Evolutionary conservation across 2,113 vertebrate genomes (phyloP).

Genomic region (Dendrocopos noguchii): DNA sequence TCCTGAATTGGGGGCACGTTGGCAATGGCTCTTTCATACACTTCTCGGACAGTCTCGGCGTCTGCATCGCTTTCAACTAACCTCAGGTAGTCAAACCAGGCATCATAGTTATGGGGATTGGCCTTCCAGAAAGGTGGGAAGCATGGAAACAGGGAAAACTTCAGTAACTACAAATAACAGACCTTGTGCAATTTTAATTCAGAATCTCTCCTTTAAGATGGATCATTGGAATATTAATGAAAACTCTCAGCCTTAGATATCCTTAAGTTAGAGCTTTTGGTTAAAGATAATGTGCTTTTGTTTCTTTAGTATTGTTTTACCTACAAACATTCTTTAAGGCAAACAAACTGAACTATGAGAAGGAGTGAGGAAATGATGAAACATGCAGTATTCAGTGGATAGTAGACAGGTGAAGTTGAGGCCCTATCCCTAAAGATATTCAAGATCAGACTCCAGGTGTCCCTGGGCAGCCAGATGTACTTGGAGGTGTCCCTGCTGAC

Average conservation of each 20-base stretch:
- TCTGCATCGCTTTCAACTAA: conserved; percentile 93
- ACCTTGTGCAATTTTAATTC: neutral
- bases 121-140: conserved; percentile 74
- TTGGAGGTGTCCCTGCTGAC: too few relatives aligned
- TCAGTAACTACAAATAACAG: neutral
- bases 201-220: neutral
- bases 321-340: neutral
- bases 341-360: neutral
- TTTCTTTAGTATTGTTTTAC: neutral
- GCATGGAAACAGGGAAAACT: neutral
- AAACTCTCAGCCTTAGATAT: neutral
- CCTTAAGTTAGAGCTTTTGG: neutral
- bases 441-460: too few relatives aligned
- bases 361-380: neutral
- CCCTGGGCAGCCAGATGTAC: too few relatives aligned
- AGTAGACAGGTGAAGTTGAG: neutral
- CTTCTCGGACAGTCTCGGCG: conserved; percentile 86
- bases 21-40: conserved; percentile 95
- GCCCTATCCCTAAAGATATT: too few relatives aligned
- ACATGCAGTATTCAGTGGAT: neutral
- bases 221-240: rapidly evolving
- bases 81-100: conserved; percentile 96
- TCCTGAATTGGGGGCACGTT: conserved; percentile 93
- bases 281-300: neutral
- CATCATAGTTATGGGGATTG: conserved; percentile 97